phyloP scores from a whole-genome alignment of 2,113 vertebrate species.

The Syngnathus typhle region DNA sequence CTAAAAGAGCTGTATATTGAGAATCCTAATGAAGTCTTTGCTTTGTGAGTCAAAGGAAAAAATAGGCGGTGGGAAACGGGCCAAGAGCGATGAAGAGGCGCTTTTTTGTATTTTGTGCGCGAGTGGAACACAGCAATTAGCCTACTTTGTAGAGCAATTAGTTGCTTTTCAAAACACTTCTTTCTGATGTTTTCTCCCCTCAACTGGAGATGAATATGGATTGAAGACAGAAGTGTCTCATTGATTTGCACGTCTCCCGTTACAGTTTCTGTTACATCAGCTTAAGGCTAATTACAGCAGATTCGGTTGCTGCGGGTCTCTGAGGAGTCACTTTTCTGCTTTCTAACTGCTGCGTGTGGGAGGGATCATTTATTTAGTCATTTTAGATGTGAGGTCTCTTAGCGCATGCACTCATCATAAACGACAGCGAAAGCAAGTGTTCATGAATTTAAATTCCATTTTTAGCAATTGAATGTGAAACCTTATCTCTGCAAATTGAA shows the following conservation, averaged over 20 bases:
- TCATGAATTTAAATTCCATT: conserved; percentile 34
- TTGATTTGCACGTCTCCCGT: conserved; percentile 72
- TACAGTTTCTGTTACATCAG: conserved; percentile 77
- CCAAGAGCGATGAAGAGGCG: conserved; percentile 37
- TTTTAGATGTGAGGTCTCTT: conserved; percentile 58
- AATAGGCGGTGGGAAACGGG: conserved; percentile 45
- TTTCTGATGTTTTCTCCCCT: conserved; percentile 66
- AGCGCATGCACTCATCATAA: conserved; percentile 67
- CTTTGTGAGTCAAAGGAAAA: conserved; percentile 41
- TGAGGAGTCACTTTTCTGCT: conserved; percentile 54
- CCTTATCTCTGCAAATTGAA: conserved; percentile 70
- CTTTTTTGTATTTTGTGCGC: conserved; percentile 36
- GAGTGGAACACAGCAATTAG: conserved; percentile 67
- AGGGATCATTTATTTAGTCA: conserved; percentile 46
- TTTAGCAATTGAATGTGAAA: conserved; percentile 71
- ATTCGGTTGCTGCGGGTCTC: conserved; percentile 69
- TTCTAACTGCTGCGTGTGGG: conserved; percentile 40
- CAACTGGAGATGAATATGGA: conserved; percentile 70
- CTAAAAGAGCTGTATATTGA: conserved; percentile 18
- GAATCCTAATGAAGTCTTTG: conserved; percentile 36
- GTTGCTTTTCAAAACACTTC: conserved; percentile 67
- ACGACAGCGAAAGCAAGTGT: conserved; percentile 57
- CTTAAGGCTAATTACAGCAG: conserved; percentile 77
- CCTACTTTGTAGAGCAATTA: conserved; percentile 70
- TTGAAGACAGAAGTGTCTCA: conserved; percentile 67